Conservation (phyloP, 30 jellyfish, hydroid and myxozoan species). For the Chrysaora quinquecirrha region DNA sequence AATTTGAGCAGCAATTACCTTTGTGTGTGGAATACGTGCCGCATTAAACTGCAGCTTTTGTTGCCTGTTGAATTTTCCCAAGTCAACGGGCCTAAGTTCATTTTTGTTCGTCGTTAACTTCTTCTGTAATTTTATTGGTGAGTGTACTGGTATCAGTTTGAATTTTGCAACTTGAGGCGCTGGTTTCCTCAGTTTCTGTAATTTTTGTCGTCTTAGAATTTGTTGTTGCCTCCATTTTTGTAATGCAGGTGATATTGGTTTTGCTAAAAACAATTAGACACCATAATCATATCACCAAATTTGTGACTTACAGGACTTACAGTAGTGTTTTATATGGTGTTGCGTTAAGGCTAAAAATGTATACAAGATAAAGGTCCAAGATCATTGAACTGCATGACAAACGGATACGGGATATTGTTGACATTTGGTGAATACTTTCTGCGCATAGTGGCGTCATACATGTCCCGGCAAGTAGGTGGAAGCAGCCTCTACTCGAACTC, state of each 20-base stretch:
- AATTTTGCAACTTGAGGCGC: neutral
- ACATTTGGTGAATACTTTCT: no score
- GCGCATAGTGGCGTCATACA: no score
- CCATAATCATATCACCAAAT: no score
- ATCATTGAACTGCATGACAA: no score
- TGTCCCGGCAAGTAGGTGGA: no score
- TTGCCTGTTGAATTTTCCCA: neutral
- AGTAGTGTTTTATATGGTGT: no score
- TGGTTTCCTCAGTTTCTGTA: constrained; percentile 3
- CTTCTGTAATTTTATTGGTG: constrained; percentile 8
- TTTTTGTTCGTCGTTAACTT: neutral
- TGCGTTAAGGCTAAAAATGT: no score
- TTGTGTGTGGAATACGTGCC: neutral
- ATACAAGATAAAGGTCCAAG: no score
- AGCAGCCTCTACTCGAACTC: no score
- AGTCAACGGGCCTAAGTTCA: neutral
- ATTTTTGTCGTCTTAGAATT: constrained; percentile 8
- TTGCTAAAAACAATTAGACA: constrained; percentile 41
- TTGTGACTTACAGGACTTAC: no score
- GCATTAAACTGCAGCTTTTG: neutral
- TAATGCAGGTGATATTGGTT: constrained; percentile 49
- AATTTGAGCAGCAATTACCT: neutral
- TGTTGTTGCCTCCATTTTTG: constrained; percentile 65
- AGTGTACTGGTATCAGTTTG: neutral
- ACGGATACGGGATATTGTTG: no score